Percentiles rank a stretch among this genome's conserved stretches.
Evolutionary conservation across 1,140 invertebrate genomes (phyloP).

Genomic region (Batillaria attramentaria): DNA sequence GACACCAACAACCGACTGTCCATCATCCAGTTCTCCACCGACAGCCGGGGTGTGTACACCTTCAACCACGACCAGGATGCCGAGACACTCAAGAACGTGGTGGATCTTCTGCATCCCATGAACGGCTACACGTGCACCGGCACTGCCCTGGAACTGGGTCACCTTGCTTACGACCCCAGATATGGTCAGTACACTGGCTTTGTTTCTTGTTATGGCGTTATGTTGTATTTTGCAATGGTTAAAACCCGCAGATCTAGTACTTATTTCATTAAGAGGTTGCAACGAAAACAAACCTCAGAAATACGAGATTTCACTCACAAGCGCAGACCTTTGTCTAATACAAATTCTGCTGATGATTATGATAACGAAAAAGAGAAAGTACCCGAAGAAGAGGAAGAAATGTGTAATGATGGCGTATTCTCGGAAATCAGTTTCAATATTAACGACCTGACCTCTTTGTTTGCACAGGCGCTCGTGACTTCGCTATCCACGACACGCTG

Average conservation of each 20-base stretch:
- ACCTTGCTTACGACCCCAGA: background rate
- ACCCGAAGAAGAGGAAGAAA: no score
- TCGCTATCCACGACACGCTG: slow-evolving; percentile 14
- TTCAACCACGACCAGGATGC: slow-evolving; percentile 11
- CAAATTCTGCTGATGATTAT: no score
- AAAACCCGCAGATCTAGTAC: no score
- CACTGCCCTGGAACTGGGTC: background rate
- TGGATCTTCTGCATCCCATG: background rate
- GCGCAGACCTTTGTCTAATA: no score
- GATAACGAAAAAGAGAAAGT: no score
- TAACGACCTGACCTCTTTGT: background rate
- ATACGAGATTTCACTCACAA: no score
- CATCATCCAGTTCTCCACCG: background rate
- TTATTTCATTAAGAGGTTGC: no score
- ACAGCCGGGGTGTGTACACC: background rate
- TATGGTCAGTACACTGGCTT: background rate
- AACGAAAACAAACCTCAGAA: no score
- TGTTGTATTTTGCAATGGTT: background rate
- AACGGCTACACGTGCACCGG: slow-evolving; percentile 10
- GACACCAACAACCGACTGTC: slow-evolving; percentile 3
- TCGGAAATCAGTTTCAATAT: no score
- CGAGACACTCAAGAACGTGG: background rate
- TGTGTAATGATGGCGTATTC: no score
- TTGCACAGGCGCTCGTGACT: slow-evolving; percentile 8
- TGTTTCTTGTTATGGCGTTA: background rate